A percentile compares a stretch with the other conserved stretches of the same genome.
These are phyloP conservation scores for Lutraria lutraria DNA, from an alignment of 2,888 invertebrate species.

Conservation along the genomic window DNA sequence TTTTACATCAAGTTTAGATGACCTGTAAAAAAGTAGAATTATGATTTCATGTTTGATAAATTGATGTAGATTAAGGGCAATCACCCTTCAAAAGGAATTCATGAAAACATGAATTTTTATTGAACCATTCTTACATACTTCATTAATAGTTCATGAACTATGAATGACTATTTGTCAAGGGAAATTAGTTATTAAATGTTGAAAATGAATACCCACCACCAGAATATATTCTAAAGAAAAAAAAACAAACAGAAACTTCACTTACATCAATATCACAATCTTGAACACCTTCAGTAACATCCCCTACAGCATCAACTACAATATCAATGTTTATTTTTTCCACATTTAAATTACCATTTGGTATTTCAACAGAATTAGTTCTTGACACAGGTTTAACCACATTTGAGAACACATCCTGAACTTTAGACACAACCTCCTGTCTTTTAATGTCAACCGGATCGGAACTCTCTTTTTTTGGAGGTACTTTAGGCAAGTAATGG, in stretches of 20 bases:
- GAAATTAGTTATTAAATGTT: neutral
- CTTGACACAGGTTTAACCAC: neutral
- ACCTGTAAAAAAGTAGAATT: no score
- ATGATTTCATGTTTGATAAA: no score
- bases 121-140: no score
- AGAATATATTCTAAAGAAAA: neutral
- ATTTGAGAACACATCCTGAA: constrained; percentile 22
- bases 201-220: neutral
- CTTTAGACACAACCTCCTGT: constrained; percentile 10
- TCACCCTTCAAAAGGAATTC: no score
- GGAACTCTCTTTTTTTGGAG: constrained; percentile 15
- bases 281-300: neutral
- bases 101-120: no score
- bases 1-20: no score
- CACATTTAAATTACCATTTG: constrained; percentile 26
- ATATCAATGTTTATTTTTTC: neutral
- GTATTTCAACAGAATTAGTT: constrained; percentile 26
- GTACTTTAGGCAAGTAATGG: constrained; percentile 46
- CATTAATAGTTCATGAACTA: no score
- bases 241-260: neutral
- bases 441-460: neutral
- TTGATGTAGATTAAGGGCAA: no score
- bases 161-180: no score
- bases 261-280: constrained; percentile 34
- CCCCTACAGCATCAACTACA: neutral